These are phyloP conservation scores for Onychomys leucogaster DNA, from an alignment of 2,797 vertebrate genomes.

Conservation along the genomic window DNA sequence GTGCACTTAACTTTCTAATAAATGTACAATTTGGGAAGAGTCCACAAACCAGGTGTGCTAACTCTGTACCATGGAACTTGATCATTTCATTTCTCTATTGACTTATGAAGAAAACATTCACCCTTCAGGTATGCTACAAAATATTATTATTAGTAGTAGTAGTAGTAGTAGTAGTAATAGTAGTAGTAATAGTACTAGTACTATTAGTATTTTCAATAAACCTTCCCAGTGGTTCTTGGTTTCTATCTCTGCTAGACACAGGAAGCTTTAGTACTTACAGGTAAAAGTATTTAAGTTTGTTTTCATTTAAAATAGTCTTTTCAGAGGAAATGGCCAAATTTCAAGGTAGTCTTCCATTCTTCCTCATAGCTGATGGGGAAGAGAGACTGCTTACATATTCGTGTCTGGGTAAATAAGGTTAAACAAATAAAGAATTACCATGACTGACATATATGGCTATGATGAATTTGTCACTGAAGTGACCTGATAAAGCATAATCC, in stretches of 20 bases:
- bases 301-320: not conserved
- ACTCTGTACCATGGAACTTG: accelerated
- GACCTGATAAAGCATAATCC: not conserved
- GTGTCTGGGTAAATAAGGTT: not conserved
- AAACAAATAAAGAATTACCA: not conserved
- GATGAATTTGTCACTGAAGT: slow-evolving; percentile 20
- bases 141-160: too few species aligned
- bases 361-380: not conserved
- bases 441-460: not conserved
- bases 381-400: not conserved
- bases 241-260: not conserved
- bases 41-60: not conserved
- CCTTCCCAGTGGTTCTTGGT: not conserved
- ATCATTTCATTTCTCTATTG: not conserved
- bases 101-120: not conserved
- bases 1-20: not conserved
- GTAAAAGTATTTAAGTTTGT: not conserved
- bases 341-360: not conserved
- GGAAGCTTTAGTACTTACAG: not conserved
- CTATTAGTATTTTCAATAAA: not conserved
- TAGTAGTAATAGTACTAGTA: too few species aligned
- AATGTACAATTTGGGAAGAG: not conserved
- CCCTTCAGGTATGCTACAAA: not conserved
- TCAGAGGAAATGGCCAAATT: not conserved
- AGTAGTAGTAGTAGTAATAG: too few species aligned